phyloP scores from a whole-genome alignment of 1,140 invertebrate species.

The Akabosia matsudoensis region DNA sequence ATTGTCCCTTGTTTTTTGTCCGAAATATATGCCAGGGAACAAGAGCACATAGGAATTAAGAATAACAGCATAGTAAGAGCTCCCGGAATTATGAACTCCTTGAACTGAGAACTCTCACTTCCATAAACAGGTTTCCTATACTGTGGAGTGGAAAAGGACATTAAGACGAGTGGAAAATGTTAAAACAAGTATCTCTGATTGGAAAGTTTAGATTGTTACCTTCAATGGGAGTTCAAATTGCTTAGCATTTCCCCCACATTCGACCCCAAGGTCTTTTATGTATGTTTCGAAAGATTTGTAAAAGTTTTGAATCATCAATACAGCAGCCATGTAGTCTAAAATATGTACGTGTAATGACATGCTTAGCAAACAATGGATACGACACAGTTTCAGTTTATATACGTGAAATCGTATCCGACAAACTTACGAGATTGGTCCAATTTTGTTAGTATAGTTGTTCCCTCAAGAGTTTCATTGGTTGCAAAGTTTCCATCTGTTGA shows the following conservation, averaged over 20 bases:
- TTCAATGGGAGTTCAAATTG: not conserved
- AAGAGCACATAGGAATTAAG: conserved; percentile 3
- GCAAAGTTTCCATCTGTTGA: conserved; percentile 1
- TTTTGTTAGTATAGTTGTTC: not conserved
- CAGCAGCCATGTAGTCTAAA: conserved; percentile 4
- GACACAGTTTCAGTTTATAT: too few species aligned
- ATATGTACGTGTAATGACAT: too few species aligned
- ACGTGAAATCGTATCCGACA: too few species aligned
- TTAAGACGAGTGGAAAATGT: too few species aligned
- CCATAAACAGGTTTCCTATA: conserved; percentile 12
- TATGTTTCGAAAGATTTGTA: conserved; percentile 8
- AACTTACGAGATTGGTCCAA: conserved; percentile 20
- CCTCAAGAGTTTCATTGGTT: not conserved
- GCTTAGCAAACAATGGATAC: too few species aligned
- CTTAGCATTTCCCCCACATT: not conserved
- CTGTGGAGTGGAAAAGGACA: not conserved
- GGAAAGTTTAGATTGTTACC: conserved; percentile 3
- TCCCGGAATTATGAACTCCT: conserved; percentile 9
- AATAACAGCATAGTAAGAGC: conserved; percentile 6
- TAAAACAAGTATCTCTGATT: too few species aligned
- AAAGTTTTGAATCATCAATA: conserved; percentile 2
- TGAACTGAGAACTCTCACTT: not conserved
- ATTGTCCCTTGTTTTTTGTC: conserved; percentile 22
- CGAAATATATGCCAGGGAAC: not conserved
- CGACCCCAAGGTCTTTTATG: conserved; percentile 4